phyloP scores from a whole-genome alignment of 2,797 vertebrate species.

The Danio tinwini region DNA sequence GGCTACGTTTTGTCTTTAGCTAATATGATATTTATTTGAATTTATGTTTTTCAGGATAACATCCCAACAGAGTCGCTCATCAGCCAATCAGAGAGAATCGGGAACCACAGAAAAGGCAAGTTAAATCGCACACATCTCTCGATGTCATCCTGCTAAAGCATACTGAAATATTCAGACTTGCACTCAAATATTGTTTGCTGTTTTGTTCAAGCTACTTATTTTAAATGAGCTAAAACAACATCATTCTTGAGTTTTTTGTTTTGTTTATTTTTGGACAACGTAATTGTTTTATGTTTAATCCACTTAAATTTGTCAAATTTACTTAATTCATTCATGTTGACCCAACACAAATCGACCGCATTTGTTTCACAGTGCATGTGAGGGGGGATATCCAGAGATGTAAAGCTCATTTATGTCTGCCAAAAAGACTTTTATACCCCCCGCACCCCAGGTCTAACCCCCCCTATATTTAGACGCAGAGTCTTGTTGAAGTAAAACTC shows the following conservation, averaged over 20 bases:
- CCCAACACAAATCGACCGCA: too few species aligned
- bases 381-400: not conserved
- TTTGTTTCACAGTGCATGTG: too few species aligned
- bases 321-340: too few species aligned
- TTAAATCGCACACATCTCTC: slow-evolving; percentile 2
- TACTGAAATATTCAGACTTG: not conserved
- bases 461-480: slow-evolving; percentile 31
- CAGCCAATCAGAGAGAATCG: slow-evolving; percentile 33
- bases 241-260: too few species aligned
- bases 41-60: slow-evolving; percentile 23
- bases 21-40: not conserved
- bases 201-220: too few species aligned
- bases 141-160: not conserved
- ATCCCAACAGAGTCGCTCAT: slow-evolving; percentile 37
- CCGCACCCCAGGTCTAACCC: not conserved
- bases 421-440: not conserved
- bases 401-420: slow-evolving; percentile 11
- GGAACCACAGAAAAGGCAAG: slow-evolving; percentile 43
- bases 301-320: too few species aligned
- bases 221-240: too few species aligned
- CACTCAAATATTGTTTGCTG: too few species aligned
- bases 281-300: too few species aligned
- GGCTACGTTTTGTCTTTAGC: too few species aligned
- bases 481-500: slow-evolving; percentile 45
- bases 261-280: too few species aligned